These are phyloP conservation scores for Coregonus suidteri DNA, from an alignment of 2,797 vertebrate species.

Conservation along the genomic window DNA sequence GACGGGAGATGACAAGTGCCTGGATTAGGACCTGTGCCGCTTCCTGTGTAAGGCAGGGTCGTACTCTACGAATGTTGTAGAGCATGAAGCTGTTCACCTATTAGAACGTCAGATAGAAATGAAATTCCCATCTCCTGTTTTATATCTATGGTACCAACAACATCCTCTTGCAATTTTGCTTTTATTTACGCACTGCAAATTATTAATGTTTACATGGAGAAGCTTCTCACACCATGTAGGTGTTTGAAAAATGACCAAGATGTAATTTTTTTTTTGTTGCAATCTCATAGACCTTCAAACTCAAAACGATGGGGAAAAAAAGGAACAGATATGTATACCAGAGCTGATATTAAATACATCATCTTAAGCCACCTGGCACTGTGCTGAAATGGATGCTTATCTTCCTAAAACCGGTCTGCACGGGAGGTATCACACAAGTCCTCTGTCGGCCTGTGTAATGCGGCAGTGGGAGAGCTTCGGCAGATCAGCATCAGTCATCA, in stretches of 20 bases:
- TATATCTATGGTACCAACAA: too few species aligned
- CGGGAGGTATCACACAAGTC: constrained; percentile 47
- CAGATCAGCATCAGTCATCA: constrained; percentile 32
- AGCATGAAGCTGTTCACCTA: too few species aligned
- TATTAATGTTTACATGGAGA: background rate
- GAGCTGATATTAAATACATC: constrained; percentile 28
- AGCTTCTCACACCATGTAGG: background rate
- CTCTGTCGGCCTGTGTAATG: constrained; percentile 16
- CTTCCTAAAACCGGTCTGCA: constrained; percentile 56
- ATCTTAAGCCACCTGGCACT: constrained; percentile 29
- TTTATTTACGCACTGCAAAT: background rate
- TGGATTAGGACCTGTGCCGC: too few species aligned
- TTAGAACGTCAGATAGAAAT: too few species aligned
- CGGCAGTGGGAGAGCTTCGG: constrained; percentile 7
- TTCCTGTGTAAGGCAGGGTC: too few species aligned
- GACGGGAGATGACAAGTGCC: too few species aligned
- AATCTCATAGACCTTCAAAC: background rate
- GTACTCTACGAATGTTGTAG: too few species aligned
- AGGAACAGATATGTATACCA: constrained; percentile 26
- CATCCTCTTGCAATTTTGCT: too few species aligned
- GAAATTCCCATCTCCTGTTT: too few species aligned
- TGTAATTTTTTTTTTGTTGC: too few species aligned
- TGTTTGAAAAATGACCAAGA: too few species aligned
- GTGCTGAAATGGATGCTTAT: constrained; percentile 50
- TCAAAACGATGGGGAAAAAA: background rate